Evolutionary conservation across 2,888 invertebrate species (phyloP), one percentile per base, ranked within the genome.

Genomic region (Gibbula magus): DNA sequence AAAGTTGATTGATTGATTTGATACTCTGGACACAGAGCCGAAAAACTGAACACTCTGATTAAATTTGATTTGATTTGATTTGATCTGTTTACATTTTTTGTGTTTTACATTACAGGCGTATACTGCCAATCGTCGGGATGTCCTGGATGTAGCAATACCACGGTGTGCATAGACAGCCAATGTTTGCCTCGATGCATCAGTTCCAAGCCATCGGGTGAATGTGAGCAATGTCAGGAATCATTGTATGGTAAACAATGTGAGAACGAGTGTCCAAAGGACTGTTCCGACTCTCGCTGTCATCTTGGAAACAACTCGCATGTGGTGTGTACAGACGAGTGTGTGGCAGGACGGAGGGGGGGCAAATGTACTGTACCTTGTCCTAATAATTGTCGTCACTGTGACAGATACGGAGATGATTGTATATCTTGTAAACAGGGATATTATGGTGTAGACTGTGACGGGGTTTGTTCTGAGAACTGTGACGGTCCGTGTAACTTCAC

Each of bases 241-340:
- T 61, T 61, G 16, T 61, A 61, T 61, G 61, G 61, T 16, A 29
- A 25, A 61, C 61, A 29, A 29, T 61, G 61, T 25, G 5, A 61
- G 61, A 61, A 29, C 13, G 61, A 61, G 29, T 61, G 61, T 61
- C 61, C 61, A 25, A 18, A 25, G 10, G 25, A 22, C 29, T 61
- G 61, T 61, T 25, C 25, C 61, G 25, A 61, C n/a, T 25, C 61
- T 10, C 16, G 61, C 13, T 61, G 61, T 25, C 29, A 25, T 25
- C 4, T 61, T 10, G 5, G 10, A 73, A 82, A 82, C 79, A 85
- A 81, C 61, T 79, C 81, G 0, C 78, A 76, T 53, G 85, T 83
- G 0, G 61, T 61, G 1, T 85, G 85, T 77, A 79, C 79, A 16
- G 45, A 45, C 13, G 85, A 82, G 0, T 85, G 85, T 79, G 79